Evolutionary conservation across 2,888 invertebrate species (phyloP).

Genomic region (Eristalis pertinax): DNA sequence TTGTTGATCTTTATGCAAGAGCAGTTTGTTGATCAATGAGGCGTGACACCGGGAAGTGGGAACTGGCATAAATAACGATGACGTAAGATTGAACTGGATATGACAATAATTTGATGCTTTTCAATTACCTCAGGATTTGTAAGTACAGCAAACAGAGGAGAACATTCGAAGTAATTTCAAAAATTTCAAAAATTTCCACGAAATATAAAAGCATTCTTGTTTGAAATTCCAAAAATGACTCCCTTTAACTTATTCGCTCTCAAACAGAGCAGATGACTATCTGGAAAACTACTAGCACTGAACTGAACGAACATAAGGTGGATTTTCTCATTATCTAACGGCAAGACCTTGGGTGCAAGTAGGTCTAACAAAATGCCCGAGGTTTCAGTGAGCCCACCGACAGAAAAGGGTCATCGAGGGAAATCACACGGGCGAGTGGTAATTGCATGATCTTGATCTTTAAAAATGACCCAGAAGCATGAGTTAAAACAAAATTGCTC

Average conservation of each 20-base stretch:
- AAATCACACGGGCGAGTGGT: constrained; percentile 22
- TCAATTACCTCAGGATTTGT: not conserved
- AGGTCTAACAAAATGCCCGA: constrained; percentile 16
- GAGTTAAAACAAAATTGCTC: constrained; percentile 14
- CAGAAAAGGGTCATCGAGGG: constrained; percentile 8
- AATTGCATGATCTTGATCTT: constrained; percentile 32
- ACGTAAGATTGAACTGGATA: constrained; percentile 12
- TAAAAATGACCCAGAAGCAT: constrained; percentile 30
- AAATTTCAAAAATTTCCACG: not conserved
- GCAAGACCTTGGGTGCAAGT: constrained; percentile 10
- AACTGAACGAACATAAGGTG: not conserved
- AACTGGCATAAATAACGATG: not conserved
- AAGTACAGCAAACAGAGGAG: not conserved
- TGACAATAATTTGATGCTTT: too few relatives aligned
- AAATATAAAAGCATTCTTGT: not conserved
- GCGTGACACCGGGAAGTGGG: constrained; percentile 27
- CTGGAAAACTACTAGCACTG: not conserved
- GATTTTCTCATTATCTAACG: constrained; percentile 9
- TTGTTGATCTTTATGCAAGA: constrained; percentile 55
- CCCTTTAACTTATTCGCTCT: too few relatives aligned
- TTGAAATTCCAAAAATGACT: not conserved
- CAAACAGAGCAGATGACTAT: not conserved
- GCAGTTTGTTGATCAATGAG: constrained; percentile 48
- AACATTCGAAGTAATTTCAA: not conserved
- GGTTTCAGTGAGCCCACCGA: not conserved